These are phyloP conservation scores for Urocitellus parryii DNA, from an alignment of 2,113 vertebrate species.

Conservation along the genomic window DNA sequence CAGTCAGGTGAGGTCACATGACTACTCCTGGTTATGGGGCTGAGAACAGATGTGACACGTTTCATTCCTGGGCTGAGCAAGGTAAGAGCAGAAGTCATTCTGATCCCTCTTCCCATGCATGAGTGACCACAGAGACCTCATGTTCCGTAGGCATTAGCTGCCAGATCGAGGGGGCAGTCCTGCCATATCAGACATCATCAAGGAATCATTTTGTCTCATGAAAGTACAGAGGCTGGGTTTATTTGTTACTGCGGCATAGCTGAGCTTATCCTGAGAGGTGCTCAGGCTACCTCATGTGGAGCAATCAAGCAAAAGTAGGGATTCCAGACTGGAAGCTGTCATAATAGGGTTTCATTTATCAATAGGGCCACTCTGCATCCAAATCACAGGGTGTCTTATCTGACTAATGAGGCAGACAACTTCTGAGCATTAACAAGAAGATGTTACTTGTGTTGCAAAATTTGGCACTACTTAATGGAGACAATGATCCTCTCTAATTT, in stretches of 20 bases:
- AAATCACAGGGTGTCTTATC: constrained; percentile 59
- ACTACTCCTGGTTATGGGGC: background rate
- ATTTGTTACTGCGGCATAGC: background rate
- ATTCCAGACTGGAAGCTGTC: background rate
- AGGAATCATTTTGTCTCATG: background rate
- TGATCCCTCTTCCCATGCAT: accelerated
- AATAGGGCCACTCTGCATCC: constrained; percentile 48
- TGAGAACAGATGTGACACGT: background rate
- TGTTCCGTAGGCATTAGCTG: background rate
- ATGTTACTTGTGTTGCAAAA: constrained; percentile 65
- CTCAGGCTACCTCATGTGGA: background rate
- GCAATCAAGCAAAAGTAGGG: constrained; percentile 17
- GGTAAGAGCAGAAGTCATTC: background rate
- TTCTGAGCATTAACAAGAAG: constrained; percentile 73
- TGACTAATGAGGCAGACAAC: constrained; percentile 73
- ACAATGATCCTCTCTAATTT: constrained; percentile 73
- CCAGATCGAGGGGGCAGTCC: background rate
- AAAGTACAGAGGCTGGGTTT: background rate
- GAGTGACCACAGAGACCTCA: background rate
- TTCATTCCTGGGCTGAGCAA: background rate
- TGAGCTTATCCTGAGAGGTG: background rate
- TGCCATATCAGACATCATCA: background rate
- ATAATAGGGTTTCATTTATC: constrained; percentile 55
- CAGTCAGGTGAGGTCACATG: background rate
- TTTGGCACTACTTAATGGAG: constrained; percentile 73